phyloP scores from a whole-genome alignment of 2,113 vertebrate genomes.

The Microcebus ravelobensis region DNA sequence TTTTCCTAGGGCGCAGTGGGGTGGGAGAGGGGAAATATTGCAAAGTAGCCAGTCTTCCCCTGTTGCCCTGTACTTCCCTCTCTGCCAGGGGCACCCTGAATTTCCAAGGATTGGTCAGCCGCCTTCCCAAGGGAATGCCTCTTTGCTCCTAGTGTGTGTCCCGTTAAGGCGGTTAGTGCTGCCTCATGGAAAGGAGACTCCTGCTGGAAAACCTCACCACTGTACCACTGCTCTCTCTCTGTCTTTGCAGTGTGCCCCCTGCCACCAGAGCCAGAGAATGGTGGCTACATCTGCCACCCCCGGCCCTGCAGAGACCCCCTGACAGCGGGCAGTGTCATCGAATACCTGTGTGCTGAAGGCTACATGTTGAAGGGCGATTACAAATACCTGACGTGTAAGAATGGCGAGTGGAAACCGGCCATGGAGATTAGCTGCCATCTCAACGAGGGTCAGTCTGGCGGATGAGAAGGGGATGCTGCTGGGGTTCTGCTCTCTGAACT shows the following conservation, averaged over 20 bases:
- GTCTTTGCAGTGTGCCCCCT: slow-evolving; percentile 90
- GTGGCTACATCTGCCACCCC: slow-evolving; percentile 96
- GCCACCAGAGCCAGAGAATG: slow-evolving; percentile 96
- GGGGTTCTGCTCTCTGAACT: neutral
- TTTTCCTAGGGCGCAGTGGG: neutral
- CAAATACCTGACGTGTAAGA: slow-evolving; percentile 97
- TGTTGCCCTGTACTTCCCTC: neutral
- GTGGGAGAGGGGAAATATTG: neutral
- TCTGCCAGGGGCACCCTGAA: neutral
- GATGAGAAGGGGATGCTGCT: neutral
- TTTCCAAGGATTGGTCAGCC: neutral
- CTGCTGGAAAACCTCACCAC: neutral
- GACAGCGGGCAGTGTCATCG: slow-evolving; percentile 94
- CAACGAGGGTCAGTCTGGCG: slow-evolving; percentile 89
- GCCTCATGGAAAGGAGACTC: neutral
- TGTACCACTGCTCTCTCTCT: neutral
- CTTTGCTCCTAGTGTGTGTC: neutral
- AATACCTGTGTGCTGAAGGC: slow-evolving; percentile 97
- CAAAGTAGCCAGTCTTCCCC: neutral
- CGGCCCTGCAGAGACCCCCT: slow-evolving; percentile 92
- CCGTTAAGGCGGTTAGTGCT: neutral
- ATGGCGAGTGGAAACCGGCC: slow-evolving; percentile 95
- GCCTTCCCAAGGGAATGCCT: neutral
- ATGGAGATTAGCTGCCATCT: slow-evolving; percentile 97
- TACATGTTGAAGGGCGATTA: slow-evolving; percentile 97